A percentile compares a stretch with the other conserved stretches of the same genome.
phyloP scores from a whole-genome alignment of 2,797 vertebrate genomes.

The Artibeus jamaicensis region DNA sequence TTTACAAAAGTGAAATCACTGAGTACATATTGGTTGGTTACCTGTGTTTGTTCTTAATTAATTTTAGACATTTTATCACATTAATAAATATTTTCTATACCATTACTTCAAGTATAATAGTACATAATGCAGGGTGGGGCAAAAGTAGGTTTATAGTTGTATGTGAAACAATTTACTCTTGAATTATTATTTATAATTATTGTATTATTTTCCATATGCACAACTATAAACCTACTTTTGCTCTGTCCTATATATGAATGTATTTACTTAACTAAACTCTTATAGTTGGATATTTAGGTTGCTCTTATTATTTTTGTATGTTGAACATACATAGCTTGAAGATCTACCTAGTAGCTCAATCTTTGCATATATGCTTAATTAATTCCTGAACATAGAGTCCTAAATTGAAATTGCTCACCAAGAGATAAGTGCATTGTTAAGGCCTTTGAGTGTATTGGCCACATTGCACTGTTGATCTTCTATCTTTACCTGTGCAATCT shows the following conservation, averaged over 20 bases:
- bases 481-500: conserved; percentile 15
- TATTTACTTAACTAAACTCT: background rate
- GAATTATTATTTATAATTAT: background rate
- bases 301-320: background rate
- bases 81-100: conserved; percentile 41
- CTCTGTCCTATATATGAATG: background rate
- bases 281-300: background rate
- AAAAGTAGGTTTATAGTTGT: background rate
- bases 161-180: background rate
- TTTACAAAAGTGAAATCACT: conserved; percentile 50
- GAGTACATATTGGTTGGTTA: background rate
- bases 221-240: background rate
- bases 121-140: background rate
- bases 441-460: background rate
- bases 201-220: background rate
- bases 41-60: conserved; percentile 3
- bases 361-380: conserved; percentile 12
- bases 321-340: background rate
- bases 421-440: conserved; percentile 10
- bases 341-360: background rate
- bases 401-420: background rate
- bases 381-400: conserved; percentile 19
- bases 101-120: conserved; percentile 28
- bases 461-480: background rate
- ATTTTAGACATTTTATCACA: conserved; percentile 37